These are phyloP conservation scores for Antrozous pallidus DNA, from an alignment of 2,797 vertebrate genomes.

Conservation along the genomic window DNA sequence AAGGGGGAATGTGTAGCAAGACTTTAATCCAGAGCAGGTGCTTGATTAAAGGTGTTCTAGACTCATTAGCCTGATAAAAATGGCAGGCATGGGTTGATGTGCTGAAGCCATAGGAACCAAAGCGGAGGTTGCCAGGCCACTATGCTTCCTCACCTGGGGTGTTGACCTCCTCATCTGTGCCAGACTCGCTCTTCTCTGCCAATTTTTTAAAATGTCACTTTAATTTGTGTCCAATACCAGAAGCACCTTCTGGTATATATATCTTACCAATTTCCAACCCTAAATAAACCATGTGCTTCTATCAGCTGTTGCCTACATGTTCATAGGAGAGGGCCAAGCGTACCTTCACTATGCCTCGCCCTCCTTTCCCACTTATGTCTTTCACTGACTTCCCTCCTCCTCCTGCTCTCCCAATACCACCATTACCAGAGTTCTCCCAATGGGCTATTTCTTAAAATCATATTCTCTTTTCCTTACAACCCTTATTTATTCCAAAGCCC, in stretches of 20 bases:
- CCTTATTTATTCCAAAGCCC: neutral
- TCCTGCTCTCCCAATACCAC: neutral
- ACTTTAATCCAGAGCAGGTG: neutral
- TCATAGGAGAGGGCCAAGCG: accelerated
- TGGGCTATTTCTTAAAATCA: neutral
- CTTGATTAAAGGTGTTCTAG: neutral
- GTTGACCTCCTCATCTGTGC: neutral
- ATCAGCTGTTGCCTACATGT: too few species aligned
- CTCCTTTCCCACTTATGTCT: accelerated
- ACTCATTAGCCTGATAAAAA: neutral
- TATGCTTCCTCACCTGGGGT: neutral
- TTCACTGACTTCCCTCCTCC: neutral
- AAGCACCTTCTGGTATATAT: neutral
- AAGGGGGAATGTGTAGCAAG: neutral
- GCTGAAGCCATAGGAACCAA: accelerated
- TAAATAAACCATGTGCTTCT: neutral
- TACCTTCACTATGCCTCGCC: accelerated
- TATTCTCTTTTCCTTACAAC: neutral
- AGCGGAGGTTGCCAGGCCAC: neutral
- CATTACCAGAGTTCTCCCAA: too few species aligned
- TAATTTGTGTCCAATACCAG: neutral
- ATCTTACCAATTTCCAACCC: neutral
- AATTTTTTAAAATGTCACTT: neutral
- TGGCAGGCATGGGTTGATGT: accelerated
- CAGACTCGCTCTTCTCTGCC: neutral